Base-by-base conservation (phyloP, 2,797 vertebrate species). In the Hyperoplus immaculatus region DNA sequence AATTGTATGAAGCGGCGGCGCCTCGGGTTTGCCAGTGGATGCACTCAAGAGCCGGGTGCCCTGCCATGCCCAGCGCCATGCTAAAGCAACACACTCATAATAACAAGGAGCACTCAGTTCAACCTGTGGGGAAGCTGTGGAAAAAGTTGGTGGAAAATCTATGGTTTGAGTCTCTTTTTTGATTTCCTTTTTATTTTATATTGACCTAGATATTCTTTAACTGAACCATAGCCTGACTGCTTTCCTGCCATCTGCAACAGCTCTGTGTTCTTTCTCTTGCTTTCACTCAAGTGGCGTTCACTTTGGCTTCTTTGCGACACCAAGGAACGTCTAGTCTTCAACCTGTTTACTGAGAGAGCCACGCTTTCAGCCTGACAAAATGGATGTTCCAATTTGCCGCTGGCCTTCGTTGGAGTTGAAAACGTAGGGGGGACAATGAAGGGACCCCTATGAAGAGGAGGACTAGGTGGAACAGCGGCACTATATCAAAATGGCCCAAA, bases 401-500 rank as follows among this genome's bases (percentile, higher is more conserved):
- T 42, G 49, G 75, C 71, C 73, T 71, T 60, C 69, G 68, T 56
- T 68, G 77, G 82, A 81, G 80, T 74, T 77, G 87, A 83, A 57
- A 58, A 88, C 81, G 85, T 81, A 75, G 93, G 92, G 93, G 73
- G 55, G 14, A 69, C 29, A 47, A 82, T 90, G 86, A 94, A 89
- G 90, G 82, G 82, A 90, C 86, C 86, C 87, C 76, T 85, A 86
- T 93, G 92, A 94, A 80, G 78, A 90, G 81, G 84, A 80, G 87
- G 76, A 88, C 72, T 79, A 79, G 87, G 78, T 51, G 80, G 81
- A 89, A 80, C 69, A 86, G 87, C 92, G 72, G 83, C 87, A 61
- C 73, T 53, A 74, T 67, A 87, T 89, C 89, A 94, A 87, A 81
- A 96, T 99, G 98, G 97, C 98, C 88, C 97, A 99, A 90, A 98